Percentiles rank a stretch among this genome's conserved stretches.
These are phyloP conservation scores for Cotesia glomerata DNA, from an alignment of 1,140 invertebrate species.

Conservation along the genomic window DNA sequence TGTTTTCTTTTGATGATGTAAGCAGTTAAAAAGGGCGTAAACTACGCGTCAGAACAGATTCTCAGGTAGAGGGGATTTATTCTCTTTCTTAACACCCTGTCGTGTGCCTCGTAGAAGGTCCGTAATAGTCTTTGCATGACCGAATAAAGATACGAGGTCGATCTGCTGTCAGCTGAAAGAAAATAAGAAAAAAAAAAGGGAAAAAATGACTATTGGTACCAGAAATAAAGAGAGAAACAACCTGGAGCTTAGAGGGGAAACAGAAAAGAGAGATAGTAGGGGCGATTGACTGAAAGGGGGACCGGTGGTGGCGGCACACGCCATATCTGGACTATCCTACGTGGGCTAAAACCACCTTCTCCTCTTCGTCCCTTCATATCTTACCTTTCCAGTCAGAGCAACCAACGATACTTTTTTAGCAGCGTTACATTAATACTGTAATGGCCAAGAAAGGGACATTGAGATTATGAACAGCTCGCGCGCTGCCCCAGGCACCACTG, in stretches of 20 bases:
- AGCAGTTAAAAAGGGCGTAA: constrained; percentile 10
- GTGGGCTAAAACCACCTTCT: constrained; percentile 39
- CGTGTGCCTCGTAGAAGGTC: constrained; percentile 18
- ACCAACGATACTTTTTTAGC: constrained; percentile 41
- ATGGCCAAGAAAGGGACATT: constrained; percentile 21
- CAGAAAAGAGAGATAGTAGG: constrained; percentile 23
- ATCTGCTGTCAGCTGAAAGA: constrained; percentile 18
- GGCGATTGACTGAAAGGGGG: constrained; percentile 34
- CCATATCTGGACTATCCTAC: constrained; percentile 42
- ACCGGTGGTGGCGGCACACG: constrained; percentile 37
- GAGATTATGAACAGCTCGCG: constrained; percentile 29
- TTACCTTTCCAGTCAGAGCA: constrained; percentile 16
- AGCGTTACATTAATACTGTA: constrained; percentile 42
- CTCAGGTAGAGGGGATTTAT: constrained; percentile 13
- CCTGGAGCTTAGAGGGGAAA: background rate
- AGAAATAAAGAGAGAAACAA: constrained; percentile 10
- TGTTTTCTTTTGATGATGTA: background rate
- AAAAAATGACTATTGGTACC: constrained; percentile 7
- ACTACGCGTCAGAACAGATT: background rate
- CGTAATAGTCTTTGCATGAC: constrained; percentile 34
- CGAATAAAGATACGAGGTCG: constrained; percentile 42
- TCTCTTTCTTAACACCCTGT: constrained; percentile 28
- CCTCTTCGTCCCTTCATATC: constrained; percentile 26
- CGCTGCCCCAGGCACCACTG: constrained; percentile 25
- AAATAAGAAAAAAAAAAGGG: constrained; percentile 16